Evolutionary conservation across 1,140 invertebrate genomes (phyloP), one percentile per base, ranked within the genome.

Genomic region (Dermatophagoides farinae): DNA sequence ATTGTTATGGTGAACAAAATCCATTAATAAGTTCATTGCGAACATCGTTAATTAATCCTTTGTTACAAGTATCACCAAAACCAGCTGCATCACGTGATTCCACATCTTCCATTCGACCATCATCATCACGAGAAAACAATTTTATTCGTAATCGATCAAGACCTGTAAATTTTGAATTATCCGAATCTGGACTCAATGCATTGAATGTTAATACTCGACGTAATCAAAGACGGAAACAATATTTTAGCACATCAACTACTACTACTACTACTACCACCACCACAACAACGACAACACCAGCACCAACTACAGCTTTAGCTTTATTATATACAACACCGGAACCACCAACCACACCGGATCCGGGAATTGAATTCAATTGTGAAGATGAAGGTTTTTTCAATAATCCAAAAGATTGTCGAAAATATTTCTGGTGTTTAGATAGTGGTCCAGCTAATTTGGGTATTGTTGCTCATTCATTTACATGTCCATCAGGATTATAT

Each of bases 401-500:
- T n/a, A 87, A 93, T 73, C 87, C 88, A 0, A 77, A 83, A 39
- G 87, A 91, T 68, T 93, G 88, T 71, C 88, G 88, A 69, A 91
- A 91, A 69, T 93, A 93, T 67, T 92, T 88, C 71, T 91, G 88
- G 88, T 93, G 88, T 71, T 72, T 92, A 47, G 85, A 88, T 65
- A 86, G 84, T 67, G 87, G 87, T 1, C 84, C 86, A 0, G 84
- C 86, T 8, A 84, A 88, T 63, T 74, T 89, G 37, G 88, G 88
- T 49, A 59, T 64, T 49, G 85, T 92, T 20, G 86, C 87, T 10
- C 87, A 92, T 75, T 84, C 88, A 67, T 93, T 93, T 68, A 91
- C 86, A 4, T 93, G 89, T 69, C 88, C 88, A 0, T 86, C 86
- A 59, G 85, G 85, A 44, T 72, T 93, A 18, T 86, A 82, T 68